phyloP scores from a whole-genome alignment of 2,797 vertebrate genomes.

The Phrynocephalus forsythii region DNA sequence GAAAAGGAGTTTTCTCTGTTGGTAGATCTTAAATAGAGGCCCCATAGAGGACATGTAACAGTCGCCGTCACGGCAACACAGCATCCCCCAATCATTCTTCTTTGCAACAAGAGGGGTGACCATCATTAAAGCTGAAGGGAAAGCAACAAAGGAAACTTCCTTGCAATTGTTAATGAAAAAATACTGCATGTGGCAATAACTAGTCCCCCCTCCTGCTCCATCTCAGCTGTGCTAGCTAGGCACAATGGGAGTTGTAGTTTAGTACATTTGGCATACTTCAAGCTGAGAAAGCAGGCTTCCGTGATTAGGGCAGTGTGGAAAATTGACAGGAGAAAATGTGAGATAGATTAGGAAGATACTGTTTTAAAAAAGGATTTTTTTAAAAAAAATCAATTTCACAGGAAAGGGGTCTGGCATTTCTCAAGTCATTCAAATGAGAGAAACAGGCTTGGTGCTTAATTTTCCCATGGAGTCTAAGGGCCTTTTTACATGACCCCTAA shows the following conservation, averaged over 20 bases:
- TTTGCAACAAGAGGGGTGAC: background rate
- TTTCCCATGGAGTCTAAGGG: background rate
- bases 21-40: too few relatives aligned
- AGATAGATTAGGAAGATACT: background rate
- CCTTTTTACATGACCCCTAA: too few relatives aligned
- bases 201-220: background rate
- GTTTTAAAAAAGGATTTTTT: background rate
- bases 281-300: background rate
- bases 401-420: slow-evolving; percentile 1
- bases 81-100: slow-evolving; percentile 1
- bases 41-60: too few relatives aligned
- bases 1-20: too few relatives aligned
- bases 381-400: background rate
- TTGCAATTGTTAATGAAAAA: background rate
- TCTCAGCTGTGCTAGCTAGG: background rate
- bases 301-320: background rate
- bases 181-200: background rate
- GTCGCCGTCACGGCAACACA: background rate
- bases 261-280: background rate
- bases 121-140: background rate
- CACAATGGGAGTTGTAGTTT: background rate
- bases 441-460: background rate
- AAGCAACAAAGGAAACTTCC: slow-evolving; percentile 4
- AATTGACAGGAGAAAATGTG: slow-evolving; percentile 4
- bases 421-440: background rate